phyloP scores from a whole-genome alignment of 2,888 invertebrate genomes.

The Dione vanillae region DNA sequence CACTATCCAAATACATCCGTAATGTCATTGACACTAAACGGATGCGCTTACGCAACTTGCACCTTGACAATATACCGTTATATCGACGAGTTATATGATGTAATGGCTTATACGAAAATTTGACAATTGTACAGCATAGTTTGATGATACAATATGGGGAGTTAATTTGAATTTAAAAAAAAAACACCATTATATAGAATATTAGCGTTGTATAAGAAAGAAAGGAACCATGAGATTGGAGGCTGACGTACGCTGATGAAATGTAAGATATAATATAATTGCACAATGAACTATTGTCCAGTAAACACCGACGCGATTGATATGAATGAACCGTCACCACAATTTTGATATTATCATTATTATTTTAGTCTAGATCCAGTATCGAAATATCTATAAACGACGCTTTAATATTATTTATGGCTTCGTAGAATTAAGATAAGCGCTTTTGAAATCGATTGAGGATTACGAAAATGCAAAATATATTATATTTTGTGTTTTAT shows the following conservation, averaged over 20 bases:
- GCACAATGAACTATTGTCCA: slow-evolving; percentile 77
- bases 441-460: slow-evolving; percentile 55
- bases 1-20: slow-evolving; percentile 67
- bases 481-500: slow-evolving; percentile 34
- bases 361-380: slow-evolving; percentile 46
- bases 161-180: slow-evolving; percentile 26
- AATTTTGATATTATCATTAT: slow-evolving; percentile 62
- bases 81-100: slow-evolving; percentile 64
- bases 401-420: slow-evolving; percentile 54
- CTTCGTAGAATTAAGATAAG: slow-evolving; percentile 59
- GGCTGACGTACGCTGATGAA: slow-evolving; percentile 67
- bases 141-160: slow-evolving; percentile 43
- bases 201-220: slow-evolving; percentile 42
- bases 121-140: slow-evolving; percentile 48
- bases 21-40: slow-evolving; percentile 79
- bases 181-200: slow-evolving; percentile 36
- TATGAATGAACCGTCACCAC: slow-evolving; percentile 72
- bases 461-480: slow-evolving; percentile 27
- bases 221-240: slow-evolving; percentile 51
- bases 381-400: slow-evolving; percentile 57
- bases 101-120: slow-evolving; percentile 54
- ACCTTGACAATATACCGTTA: slow-evolving; percentile 75
- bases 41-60: slow-evolving; percentile 75
- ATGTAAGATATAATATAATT: slow-evolving; percentile 75
- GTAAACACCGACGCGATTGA: slow-evolving; percentile 57